Evolutionary conservation across 2,888 invertebrate genomes (phyloP).

Genomic region (Drosophila mimica): DNA sequence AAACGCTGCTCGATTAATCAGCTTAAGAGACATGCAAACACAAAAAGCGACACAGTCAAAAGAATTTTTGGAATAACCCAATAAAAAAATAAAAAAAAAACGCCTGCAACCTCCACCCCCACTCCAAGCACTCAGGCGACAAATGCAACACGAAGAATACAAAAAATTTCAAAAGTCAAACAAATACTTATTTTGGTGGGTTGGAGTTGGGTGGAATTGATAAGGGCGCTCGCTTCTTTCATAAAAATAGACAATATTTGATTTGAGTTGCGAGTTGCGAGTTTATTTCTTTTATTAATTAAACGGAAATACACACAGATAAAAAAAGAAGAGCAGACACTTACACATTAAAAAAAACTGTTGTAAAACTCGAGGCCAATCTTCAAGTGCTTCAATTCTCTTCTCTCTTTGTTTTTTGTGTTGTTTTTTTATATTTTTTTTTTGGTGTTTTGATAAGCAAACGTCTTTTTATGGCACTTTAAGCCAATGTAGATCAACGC

Average conservation of each 20-base stretch:
- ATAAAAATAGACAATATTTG: conserved; percentile 73
- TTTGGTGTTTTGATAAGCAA: conserved; percentile 35
- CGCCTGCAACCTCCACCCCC: not conserved
- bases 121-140: conserved; percentile 16
- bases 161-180: conserved; percentile 37
- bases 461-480: conserved; percentile 7
- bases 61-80: conserved; percentile 1
- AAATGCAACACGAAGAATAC: conserved; percentile 12
- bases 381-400: conserved; percentile 19
- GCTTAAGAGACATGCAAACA: conserved; percentile 20
- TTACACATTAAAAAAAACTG: conserved; percentile 1
- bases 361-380: conserved; percentile 30
- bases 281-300: conserved; percentile 73
- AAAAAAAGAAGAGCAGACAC: conserved; percentile 13
- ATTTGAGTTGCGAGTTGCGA: conserved; percentile 55
- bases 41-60: conserved; percentile 2
- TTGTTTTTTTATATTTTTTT: not conserved
- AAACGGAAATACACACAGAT: conserved; percentile 65
- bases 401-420: not conserved
- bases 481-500: conserved; percentile 25
- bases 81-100: conserved; percentile 2
- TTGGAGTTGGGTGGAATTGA: conserved; percentile 25
- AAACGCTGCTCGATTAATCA: conserved; percentile 40
- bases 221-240: conserved; percentile 39
- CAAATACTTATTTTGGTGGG: conserved; percentile 26